phyloP scores from a whole-genome alignment of 2,113 vertebrate species.

The Pyrgilauda ruficollis region DNA sequence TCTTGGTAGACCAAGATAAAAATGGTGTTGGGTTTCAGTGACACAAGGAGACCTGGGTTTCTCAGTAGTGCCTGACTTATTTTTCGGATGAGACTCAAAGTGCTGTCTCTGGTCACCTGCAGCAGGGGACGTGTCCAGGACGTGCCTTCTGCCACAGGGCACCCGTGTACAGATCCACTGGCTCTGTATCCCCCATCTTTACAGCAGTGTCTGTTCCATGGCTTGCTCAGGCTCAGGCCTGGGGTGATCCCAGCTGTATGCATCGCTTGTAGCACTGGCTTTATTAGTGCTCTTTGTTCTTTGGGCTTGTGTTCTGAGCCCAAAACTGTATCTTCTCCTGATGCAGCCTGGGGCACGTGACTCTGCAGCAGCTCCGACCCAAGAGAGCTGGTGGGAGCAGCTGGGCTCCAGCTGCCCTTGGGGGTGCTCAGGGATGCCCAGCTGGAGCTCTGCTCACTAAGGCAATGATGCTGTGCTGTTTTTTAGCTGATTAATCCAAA shows the following conservation, averaged over 20 bases:
- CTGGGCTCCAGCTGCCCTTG: background rate
- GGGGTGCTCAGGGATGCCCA: background rate
- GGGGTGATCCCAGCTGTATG: background rate
- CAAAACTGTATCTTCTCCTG: background rate
- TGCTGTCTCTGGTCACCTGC: background rate
- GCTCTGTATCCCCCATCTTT: background rate
- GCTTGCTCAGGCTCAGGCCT: background rate
- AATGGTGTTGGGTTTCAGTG: background rate
- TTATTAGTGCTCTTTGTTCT: background rate
- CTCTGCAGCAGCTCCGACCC: background rate
- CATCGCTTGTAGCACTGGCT: background rate
- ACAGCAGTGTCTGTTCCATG: rapidly evolving
- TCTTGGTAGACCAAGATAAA: background rate
- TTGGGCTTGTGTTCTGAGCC: background rate
- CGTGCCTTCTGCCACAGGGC: background rate
- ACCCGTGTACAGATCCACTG: rapidly evolving
- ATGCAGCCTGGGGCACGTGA: rapidly evolving
- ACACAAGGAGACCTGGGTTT: background rate
- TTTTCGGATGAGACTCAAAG: background rate
- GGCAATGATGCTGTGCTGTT: rapidly evolving
- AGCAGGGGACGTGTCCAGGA: background rate
- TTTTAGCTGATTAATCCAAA: background rate
- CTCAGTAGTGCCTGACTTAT: background rate
- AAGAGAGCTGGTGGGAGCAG: background rate
- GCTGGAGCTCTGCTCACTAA: background rate